Base-by-base conservation (phyloP, 2,888 invertebrate genomes). In the Campaea margaritaria region DNA sequence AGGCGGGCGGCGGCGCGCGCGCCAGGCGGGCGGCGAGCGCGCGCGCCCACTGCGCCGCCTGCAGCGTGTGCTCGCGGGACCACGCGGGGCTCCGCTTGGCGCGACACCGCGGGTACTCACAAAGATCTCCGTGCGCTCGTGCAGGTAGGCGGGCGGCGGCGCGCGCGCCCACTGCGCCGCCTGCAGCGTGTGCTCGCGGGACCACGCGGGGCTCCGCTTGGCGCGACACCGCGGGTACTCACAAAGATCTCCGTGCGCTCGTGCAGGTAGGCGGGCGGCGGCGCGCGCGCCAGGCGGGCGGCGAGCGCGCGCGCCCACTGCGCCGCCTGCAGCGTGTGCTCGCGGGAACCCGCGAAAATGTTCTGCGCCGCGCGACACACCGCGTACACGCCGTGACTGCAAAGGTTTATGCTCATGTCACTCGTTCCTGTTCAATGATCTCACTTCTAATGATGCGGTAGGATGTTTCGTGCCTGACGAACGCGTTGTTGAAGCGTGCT, bases 1-100 rank as follows among this genome's bases (percentile, higher is more conserved):
- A 79, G 16, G 79, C 70, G 21, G 2, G 3, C 21, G 21, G 21
- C 21, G 2, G 5, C 21, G 5, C 21, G 58, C 81, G 79, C 7
- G 84, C 0, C 86, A 79, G 16, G 79, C 70, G 69, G 0, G 83
- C 82, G 52, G 89, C 86, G 4, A 98, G 93, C 61, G 95, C 95
- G 83, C 96, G 97, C 43, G 96, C 96, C 88, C 98, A 96, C 67
- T 95, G 95, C 66, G 97, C 94, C 12, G 96, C 95, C 81, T 96
- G 97, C 52, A 96, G 93, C 58, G 96, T 94, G 69, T 96, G 94
- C 81, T 97, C 97, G 12, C 97, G 94, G 75, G 96, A 96, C 70
- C 95, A 93, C 34, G 96, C 95, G 82, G 97, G 96, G 54, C 94
- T 93, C 87, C 98, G 98, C 75, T 96, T 94, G 74, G 95, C 95